Evolutionary conservation across 2,797 vertebrate genomes (phyloP).

Genomic region (Echeneis naucrates): DNA sequence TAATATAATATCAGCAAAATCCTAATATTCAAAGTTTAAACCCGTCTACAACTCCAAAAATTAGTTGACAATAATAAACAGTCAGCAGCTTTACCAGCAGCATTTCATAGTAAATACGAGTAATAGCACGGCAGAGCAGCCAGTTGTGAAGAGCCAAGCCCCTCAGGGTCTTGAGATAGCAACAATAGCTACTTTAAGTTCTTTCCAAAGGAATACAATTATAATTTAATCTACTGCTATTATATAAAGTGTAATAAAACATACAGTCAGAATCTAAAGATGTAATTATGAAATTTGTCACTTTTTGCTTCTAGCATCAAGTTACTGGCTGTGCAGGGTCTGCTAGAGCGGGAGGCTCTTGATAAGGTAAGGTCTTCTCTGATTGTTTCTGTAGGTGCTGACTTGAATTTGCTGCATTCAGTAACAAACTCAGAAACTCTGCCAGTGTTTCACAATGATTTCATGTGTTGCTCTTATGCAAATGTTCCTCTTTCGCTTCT

Average conservation of each 20-base stretch:
- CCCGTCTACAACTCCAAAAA: no score
- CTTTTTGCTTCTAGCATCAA: constrained; percentile 87
- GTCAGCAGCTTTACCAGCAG: no score
- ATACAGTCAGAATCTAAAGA: background rate
- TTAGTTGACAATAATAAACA: no score
- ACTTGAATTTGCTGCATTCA: constrained; percentile 15
- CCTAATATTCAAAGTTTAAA: no score
- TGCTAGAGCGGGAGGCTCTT: constrained; percentile 91
- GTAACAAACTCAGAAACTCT: background rate
- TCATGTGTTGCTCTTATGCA: constrained; percentile 35
- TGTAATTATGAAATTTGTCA: constrained; percentile 10
- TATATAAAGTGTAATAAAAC: background rate
- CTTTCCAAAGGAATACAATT: no score
- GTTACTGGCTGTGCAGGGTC: constrained; percentile 95
- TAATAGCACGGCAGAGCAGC: no score
- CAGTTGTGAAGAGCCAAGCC: no score
- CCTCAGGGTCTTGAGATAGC: no score
- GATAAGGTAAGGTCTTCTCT: constrained; percentile 86
- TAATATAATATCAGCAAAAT: no score
- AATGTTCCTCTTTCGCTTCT: constrained; percentile 3
- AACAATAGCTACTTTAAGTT: no score
- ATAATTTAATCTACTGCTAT: background rate
- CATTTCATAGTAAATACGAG: no score
- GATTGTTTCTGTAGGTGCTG: background rate
- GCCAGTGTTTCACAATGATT: constrained; percentile 18